These are phyloP conservation scores for Tiaroga cobitis DNA, from an alignment of 2,797 vertebrate species.

Conservation along the genomic window DNA sequence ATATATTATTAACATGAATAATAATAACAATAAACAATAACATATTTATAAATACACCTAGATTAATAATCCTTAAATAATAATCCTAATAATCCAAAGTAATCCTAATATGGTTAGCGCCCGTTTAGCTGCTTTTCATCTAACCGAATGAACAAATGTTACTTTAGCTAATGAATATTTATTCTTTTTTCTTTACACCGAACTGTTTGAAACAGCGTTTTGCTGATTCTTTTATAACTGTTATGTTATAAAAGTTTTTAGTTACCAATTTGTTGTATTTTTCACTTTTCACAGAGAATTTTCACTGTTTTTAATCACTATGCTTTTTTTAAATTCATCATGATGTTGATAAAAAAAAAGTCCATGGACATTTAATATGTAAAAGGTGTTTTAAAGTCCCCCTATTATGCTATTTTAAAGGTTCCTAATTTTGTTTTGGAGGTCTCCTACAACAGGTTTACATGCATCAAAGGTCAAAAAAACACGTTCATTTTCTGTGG, in stretches of 20 bases:
- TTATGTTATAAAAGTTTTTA: not conserved
- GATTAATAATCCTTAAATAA: not conserved
- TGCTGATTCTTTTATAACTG: not conserved
- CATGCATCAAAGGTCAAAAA: no score
- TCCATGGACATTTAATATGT: not conserved
- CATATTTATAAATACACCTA: not conserved
- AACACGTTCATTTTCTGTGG: no score
- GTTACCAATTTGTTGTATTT: no score
- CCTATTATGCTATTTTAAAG: no score
- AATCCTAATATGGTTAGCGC: not conserved
- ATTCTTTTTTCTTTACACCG: not conserved
- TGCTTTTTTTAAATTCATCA: not conserved
- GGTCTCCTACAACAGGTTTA: no score
- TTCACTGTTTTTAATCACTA: not conserved
- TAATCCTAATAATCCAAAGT: no score
- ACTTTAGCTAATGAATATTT: not conserved
- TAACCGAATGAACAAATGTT: not conserved
- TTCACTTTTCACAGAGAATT: conserved; percentile 2
- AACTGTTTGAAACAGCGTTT: not conserved
- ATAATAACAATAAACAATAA: not conserved
- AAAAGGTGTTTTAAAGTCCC: not conserved
- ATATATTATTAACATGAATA: no score
- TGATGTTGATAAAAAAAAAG: not conserved
- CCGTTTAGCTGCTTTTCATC: not conserved
- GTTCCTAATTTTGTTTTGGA: no score